These are phyloP conservation scores for Macrotus californicus DNA, from an alignment of 2,113 vertebrate species.

Conservation along the genomic window DNA sequence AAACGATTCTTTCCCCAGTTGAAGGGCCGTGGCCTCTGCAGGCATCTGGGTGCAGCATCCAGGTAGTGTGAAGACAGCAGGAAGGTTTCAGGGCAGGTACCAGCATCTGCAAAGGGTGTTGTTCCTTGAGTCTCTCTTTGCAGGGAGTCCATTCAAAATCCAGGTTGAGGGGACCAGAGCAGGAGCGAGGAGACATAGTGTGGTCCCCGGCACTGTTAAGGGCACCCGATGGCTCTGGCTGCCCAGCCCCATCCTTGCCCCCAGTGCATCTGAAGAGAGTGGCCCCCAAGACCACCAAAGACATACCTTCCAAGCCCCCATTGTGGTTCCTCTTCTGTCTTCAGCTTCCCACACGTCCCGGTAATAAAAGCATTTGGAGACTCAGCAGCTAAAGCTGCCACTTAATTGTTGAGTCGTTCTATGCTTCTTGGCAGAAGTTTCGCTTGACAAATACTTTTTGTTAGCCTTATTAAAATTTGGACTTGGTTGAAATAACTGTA, in stretches of 20 bases:
- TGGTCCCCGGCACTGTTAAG: background rate
- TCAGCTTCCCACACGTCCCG: background rate
- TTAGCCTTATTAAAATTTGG: background rate
- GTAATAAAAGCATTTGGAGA: background rate
- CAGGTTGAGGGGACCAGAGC: background rate
- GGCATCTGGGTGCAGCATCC: background rate
- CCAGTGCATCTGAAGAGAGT: background rate
- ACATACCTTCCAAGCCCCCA: background rate
- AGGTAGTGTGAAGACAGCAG: background rate
- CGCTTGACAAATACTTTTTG: background rate
- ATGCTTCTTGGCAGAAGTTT: background rate
- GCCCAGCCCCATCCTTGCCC: no score
- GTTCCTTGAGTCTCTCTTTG: background rate
- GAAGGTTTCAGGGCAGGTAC: fast-evolving
- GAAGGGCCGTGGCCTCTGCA: background rate
- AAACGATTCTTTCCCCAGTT: background rate
- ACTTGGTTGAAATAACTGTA: background rate
- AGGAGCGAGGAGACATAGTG: background rate
- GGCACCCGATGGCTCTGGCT: fast-evolving
- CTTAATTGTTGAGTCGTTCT: background rate
- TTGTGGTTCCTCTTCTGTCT: background rate
- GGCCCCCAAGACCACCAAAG: no score
- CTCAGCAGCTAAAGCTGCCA: background rate
- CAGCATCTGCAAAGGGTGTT: background rate
- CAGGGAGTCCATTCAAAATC: background rate